phyloP scores from a whole-genome alignment of 2,113 vertebrate genomes.

The Ochotona princeps region DNA sequence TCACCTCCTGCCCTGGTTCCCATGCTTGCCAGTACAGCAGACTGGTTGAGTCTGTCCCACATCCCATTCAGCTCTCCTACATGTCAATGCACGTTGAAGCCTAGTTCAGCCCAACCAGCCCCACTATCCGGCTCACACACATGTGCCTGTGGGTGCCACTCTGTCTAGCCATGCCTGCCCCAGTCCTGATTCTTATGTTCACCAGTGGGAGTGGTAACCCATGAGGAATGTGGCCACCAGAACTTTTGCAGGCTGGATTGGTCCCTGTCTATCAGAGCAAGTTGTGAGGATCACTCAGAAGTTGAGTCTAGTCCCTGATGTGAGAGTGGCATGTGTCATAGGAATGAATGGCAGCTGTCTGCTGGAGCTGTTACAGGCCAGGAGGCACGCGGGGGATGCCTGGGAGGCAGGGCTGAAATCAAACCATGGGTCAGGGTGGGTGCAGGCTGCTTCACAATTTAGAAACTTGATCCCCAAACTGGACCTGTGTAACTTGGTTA shows the following conservation, averaged over 20 bases:
- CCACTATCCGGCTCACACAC: no score
- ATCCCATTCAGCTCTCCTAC: no score
- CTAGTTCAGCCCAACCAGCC: no score
- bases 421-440: neutral
- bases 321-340: neutral
- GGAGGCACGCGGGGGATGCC: accelerated
- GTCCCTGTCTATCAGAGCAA: neutral
- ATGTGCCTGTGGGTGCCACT: no score
- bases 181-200: no score
- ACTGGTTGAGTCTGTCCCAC: no score
- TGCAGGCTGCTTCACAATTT: neutral
- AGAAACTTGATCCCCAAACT: neutral
- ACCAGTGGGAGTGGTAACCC: no score
- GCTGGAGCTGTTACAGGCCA: neutral
- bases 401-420: neutral
- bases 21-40: no score
- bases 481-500: neutral
- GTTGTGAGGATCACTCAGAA: neutral
- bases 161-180: no score
- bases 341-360: neutral
- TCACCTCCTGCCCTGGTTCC: no score
- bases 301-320: neutral
- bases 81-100: no score
- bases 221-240: neutral
- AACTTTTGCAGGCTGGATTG: neutral